A percentile compares a stretch with the other conserved stretches of the same genome.
Evolutionary conservation across 2,888 invertebrate species (phyloP).

Genomic region (Pycnomerus fuliginosus): DNA sequence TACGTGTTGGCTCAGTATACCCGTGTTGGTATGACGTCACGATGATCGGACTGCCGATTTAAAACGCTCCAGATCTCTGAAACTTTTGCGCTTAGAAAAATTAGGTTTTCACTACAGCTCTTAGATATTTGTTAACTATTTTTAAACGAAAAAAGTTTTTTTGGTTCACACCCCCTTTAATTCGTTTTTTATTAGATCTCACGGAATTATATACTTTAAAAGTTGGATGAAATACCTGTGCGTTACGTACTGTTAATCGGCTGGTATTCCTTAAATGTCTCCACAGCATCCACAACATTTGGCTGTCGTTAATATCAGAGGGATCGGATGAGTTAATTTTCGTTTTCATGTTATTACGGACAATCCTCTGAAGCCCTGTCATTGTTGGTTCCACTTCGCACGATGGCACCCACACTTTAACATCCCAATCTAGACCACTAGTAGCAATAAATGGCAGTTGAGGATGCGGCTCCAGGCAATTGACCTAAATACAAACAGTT

Average conservation of each 20-base stretch:
- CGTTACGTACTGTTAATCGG: conserved; percentile 29
- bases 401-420: conserved; percentile 90
- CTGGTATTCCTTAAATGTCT: conserved; percentile 41
- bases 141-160: no score
- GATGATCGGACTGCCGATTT: no score
- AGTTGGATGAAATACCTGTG: no score
- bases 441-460: conserved; percentile 84
- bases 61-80: no score
- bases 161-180: no score
- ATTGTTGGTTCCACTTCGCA: conserved; percentile 60
- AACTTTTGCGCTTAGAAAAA: no score
- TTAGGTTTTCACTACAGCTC: no score
- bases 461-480: conserved; percentile 91
- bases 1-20: no score
- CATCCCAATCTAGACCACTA: conserved; percentile 86
- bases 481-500: conserved; percentile 68
- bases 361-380: conserved; percentile 54
- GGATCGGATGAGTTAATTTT: conserved; percentile 24
- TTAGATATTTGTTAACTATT: no score
- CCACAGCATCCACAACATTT: conserved; percentile 51
- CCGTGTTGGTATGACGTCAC: no score
- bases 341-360: conserved; percentile 40
- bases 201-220: no score
- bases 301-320: conserved; percentile 42
- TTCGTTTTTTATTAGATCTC: no score